A percentile compares a stretch with the other conserved stretches of the same genome.
These are phyloP conservation scores for Meta bourneti DNA, from an alignment of 2,888 invertebrate species.

Conservation along the genomic window DNA sequence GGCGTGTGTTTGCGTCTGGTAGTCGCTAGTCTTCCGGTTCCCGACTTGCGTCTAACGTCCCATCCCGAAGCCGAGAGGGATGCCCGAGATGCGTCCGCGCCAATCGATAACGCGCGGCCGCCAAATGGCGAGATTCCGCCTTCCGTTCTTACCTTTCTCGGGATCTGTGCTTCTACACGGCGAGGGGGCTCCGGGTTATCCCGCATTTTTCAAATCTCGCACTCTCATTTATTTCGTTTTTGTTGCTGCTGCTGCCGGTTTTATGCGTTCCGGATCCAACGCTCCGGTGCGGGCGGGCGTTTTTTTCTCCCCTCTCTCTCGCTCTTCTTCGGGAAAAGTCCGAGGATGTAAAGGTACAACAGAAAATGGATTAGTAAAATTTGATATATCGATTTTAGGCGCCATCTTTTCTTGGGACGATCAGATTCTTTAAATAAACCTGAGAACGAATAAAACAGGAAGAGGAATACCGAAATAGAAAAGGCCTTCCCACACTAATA, in stretches of 20 bases:
- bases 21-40: conserved; percentile 10
- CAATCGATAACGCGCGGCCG: conserved; percentile 44
- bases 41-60: conserved; percentile 59
- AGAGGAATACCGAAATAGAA: too few relatives aligned
- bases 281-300: conserved; percentile 11
- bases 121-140: conserved; percentile 38
- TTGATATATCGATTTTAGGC: conserved; percentile 42
- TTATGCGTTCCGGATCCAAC: conserved; percentile 41
- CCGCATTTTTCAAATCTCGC: conserved; percentile 61
- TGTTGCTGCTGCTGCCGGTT: conserved; percentile 35
- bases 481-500: too few relatives aligned
- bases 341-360: conserved; percentile 25
- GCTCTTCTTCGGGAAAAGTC: not conserved
- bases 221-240: conserved; percentile 26
- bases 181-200: not conserved
- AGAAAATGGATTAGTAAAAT: conserved; percentile 63
- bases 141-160: not conserved
- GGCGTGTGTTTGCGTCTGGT: not conserved
- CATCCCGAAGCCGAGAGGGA: conserved; percentile 38
- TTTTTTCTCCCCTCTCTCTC: not conserved
- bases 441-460: not conserved
- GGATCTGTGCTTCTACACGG: not conserved
- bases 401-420: conserved; percentile 22
- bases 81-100: conserved; percentile 34
- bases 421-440: not conserved